Base-by-base conservation (phyloP, 2,113 vertebrate genomes). In the Epinephelus lanceolatus region DNA sequence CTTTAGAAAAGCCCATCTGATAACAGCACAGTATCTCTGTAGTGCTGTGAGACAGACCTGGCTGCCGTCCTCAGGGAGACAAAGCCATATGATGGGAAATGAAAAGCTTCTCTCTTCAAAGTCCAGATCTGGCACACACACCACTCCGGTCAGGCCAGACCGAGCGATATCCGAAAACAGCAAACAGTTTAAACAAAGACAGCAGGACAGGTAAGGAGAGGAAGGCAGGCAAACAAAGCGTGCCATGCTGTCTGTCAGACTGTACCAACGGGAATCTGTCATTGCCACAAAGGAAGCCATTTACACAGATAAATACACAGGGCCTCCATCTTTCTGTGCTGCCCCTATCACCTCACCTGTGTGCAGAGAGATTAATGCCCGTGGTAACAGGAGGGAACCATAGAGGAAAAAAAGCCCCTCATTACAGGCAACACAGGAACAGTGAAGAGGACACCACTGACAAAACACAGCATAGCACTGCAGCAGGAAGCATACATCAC, bases 361-460 rank as follows among this genome's bases (percentile, higher is more conserved):
- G 81, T 42, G 37, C 45, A 62, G 55, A 74, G 60, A 79, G 77
- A 85, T 88, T 71, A 85, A 49, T 57, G 76, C 37, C 42, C 69
- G 78, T 63, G 73, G 59, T 76, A 66, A 68, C 23, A 55, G 23
- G 52, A 75, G 71, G 76, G 65, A 56, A 59, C 45, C 42, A 19
- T 68, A 52, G 80, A 85, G 27, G 33, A 14, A 37, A 83, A 52
- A 86, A 71, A 63, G 23, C 42, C 75, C 49, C 68, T 88, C 60
- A 89, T 90, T 78, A 67, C 18, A 56, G 75, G 33, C 17, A 56
- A 76, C 60, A 40, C 49, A 55, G 61, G 65, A 76, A 68, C 42
- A 63, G 82, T 15, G 61, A 65, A 53, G 62, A 71, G 53, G 59
- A 25, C 37, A 8, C 51, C 56, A 42, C 52, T 33, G 51, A 72